Evolutionary conservation across 2,113 vertebrate genomes (phyloP).

Genomic region (Myrmecophaga tridactyla): DNA sequence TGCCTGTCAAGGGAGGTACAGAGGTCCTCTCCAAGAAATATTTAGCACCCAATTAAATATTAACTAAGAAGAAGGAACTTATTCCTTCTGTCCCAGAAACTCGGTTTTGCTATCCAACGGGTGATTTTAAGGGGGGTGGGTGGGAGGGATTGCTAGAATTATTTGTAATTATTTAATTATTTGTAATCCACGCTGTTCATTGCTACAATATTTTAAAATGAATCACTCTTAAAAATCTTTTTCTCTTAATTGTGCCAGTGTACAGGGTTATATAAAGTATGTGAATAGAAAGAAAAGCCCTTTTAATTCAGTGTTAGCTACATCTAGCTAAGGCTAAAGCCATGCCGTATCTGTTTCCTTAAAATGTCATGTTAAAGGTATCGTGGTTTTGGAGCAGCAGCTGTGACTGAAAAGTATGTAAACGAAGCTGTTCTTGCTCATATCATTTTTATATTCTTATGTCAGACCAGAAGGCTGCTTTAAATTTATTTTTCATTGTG

Average conservation of each 20-base stretch:
- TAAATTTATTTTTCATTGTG: conserved; percentile 88
- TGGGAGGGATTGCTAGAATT: conserved; percentile 40
- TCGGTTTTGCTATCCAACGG: conserved; percentile 78
- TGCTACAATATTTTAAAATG: conserved; percentile 76
- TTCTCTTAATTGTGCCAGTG: conserved; percentile 72
- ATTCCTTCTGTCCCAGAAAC: conserved; percentile 75
- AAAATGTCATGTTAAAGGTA: conserved; percentile 87
- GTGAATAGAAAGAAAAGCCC: conserved; percentile 77
- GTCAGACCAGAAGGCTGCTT: conserved; percentile 88
- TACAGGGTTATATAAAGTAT: conserved; percentile 52
- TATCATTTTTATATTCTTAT: conserved; percentile 88
- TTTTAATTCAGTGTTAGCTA: conserved; percentile 77
- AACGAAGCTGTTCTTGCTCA: conserved; percentile 88
- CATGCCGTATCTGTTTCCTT: conserved; percentile 78
- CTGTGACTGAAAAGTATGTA: conserved; percentile 90
- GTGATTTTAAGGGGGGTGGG: conserved; percentile 51
- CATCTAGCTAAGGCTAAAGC: conserved; percentile 70
- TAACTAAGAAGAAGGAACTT: conserved; percentile 78
- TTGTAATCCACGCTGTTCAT: conserved; percentile 76
- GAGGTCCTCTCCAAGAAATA: conserved; percentile 79
- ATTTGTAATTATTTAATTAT: conserved; percentile 75
- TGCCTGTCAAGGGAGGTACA: conserved; percentile 71
- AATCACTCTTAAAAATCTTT: conserved; percentile 75
- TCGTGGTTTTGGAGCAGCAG: conserved; percentile 87
- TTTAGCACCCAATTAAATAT: conserved; percentile 82